phyloP scores from a whole-genome alignment of 2,113 vertebrate genomes.

The Festucalex cinctus region DNA sequence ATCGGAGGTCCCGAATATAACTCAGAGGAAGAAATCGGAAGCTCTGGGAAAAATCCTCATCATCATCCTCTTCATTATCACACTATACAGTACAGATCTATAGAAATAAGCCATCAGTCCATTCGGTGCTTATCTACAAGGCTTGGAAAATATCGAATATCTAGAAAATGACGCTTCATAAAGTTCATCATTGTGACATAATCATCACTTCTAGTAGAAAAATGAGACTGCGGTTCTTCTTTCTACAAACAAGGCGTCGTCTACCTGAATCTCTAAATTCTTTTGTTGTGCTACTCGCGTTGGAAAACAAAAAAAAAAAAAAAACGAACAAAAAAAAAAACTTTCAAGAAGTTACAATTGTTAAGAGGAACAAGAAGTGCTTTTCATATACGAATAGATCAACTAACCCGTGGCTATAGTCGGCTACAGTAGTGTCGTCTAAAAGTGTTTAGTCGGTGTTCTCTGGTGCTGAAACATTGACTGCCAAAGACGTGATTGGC shows the following conservation, averaged over 20 bases:
- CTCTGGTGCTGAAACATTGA: constrained; percentile 66
- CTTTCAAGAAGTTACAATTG: constrained; percentile 63
- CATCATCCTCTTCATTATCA: constrained; percentile 28
- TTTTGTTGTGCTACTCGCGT: constrained; percentile 77
- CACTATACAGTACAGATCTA: constrained; percentile 74
- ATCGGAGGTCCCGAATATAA: constrained; percentile 65
- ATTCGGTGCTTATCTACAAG: constrained; percentile 75
- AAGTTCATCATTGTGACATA: constrained; percentile 10
- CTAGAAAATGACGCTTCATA: constrained; percentile 4
- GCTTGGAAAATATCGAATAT: constrained; percentile 61
- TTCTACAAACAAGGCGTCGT: constrained; percentile 75
- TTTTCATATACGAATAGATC: constrained; percentile 70
- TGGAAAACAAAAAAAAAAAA: constrained; percentile 43
- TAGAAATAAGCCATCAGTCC: constrained; percentile 72
- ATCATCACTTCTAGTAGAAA: constrained; percentile 47
- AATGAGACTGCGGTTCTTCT: constrained; percentile 72
- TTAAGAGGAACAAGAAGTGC: constrained; percentile 70
- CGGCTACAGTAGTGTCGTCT: constrained; percentile 59
- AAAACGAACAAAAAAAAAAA: constrained; percentile 31
- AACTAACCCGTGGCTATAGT: constrained; percentile 70
- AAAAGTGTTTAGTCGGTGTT: constrained; percentile 49
- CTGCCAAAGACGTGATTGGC: not conserved
- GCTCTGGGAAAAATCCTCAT: constrained; percentile 62
- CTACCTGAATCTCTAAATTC: constrained; percentile 82
- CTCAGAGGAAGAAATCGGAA: constrained; percentile 60